A percentile compares a stretch with the other conserved stretches of the same genome.
Conservation (phyloP, 2,888 invertebrate genomes). For the Phorcus lineatus region DNA sequence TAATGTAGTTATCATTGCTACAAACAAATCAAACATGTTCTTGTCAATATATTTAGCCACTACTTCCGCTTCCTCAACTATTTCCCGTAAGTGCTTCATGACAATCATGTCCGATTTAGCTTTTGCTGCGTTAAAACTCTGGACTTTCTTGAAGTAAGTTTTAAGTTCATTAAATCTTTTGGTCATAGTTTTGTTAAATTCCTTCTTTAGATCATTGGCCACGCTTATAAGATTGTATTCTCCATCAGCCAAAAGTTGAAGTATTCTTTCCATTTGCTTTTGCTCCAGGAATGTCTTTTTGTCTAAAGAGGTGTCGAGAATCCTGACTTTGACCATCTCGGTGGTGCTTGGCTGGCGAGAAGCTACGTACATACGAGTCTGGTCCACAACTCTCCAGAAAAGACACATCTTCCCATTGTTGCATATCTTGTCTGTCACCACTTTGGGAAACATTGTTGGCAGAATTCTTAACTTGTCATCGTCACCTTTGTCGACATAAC, state of each 20-base stretch:
- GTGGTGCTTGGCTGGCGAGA: neutral
- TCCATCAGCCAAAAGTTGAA: neutral
- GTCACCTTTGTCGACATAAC: neutral
- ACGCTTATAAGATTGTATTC: neutral
- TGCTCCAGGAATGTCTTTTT: neutral
- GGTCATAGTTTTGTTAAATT: neutral
- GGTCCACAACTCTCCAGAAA: neutral
- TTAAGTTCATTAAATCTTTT: neutral
- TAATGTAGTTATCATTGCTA: neutral
- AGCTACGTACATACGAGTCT: neutral
- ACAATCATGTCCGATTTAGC: neutral
- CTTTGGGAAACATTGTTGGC: neutral
- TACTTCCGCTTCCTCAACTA: neutral
- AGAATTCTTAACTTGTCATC: neutral
- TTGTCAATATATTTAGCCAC: neutral
- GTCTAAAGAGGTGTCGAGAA: neutral
- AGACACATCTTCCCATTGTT: conserved; percentile 9
- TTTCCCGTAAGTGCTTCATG: neutral
- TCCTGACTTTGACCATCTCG: neutral
- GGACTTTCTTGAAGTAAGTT: neutral
- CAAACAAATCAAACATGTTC: neutral
- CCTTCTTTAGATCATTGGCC: neutral
- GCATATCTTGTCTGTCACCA: conserved; percentile 9
- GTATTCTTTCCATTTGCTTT: conserved; percentile 1
- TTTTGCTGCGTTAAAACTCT: neutral